Base-by-base conservation (phyloP, 2,113 vertebrate genomes). In the Sapayoa aenigma region DNA sequence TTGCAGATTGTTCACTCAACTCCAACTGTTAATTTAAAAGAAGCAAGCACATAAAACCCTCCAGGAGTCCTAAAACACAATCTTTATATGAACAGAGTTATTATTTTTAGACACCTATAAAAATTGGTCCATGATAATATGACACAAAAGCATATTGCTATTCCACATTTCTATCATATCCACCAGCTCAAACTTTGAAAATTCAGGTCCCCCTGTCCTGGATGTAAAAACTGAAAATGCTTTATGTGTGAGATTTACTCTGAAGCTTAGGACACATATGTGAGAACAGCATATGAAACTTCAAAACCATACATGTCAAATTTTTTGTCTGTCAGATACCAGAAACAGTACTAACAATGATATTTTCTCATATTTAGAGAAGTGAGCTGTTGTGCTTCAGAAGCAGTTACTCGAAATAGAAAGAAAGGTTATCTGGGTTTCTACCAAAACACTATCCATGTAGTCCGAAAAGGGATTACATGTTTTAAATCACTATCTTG, bases 21-120 rank as follows among this genome's bases (percentile, higher is more conserved):
- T 94, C 96, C 91, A 92, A 89, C 86, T 87, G 93, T 82, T 94
- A 93, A 78, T 96, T 93, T 84, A 80, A 95, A 95, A 94, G 94
- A 60, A 90, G 65, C 63, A 67, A 87, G 86, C 20, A 78, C 24
- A 87, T 81, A 74, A 92, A 90, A 8, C 73, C 73, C 94, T 72
- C 55, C 80, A 94, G 93, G 89, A 95, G 60, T 52, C 91, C 73
- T 92, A 87, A 93, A 95, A 65, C 59, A 86, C 60, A 75, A 49
- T 60, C 76, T 90, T 47, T 89, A 44, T 75, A 75, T 65, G 74
- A 68, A 84, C 10, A 66, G 30, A 84, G 39, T 67, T 56, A n/a
- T 35, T 93, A 89, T 87, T 90, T 97, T 87, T 87, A 95, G 86
- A 49, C 21, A 90, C 37, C 41, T 71, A 81, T 63, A 84, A 84